Conservation (phyloP, 2,113 vertebrate genomes). For the Cryptotis parvus region DNA sequence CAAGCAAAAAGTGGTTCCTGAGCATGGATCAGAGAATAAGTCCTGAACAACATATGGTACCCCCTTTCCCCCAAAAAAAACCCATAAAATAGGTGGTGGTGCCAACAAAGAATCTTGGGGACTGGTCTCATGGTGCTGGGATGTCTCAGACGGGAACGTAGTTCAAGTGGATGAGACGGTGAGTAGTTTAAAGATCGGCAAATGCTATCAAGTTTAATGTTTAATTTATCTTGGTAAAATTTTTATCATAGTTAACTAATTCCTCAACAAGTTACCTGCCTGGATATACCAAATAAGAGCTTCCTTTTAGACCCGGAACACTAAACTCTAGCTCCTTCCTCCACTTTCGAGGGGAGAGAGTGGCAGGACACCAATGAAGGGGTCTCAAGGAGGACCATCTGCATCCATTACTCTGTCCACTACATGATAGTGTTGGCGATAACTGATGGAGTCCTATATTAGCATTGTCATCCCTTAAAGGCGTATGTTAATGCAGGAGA, state of each 20-base stretch:
- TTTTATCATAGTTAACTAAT: background rate
- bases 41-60: no score
- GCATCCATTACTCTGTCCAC: background rate
- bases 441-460: background rate
- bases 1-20: no score
- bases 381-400: background rate
- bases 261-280: background rate
- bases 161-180: background rate
- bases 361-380: background rate
- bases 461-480: background rate
- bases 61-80: no score
- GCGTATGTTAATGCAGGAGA: no score
- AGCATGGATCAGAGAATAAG: no score
- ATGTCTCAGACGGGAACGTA: fast-evolving
- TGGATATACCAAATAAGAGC: background rate
- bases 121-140: fast-evolving
- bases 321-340: background rate
- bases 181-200: background rate
- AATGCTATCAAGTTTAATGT: background rate
- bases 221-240: background rate
- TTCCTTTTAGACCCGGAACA: background rate
- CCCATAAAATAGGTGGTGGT: background rate
- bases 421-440: background rate
- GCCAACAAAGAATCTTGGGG: background rate
- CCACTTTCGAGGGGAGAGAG: background rate